Percentiles rank a stretch among this genome's conserved stretches.
Conservation (phyloP, 2,888 invertebrate species). For the Notodonta ziczac region DNA sequence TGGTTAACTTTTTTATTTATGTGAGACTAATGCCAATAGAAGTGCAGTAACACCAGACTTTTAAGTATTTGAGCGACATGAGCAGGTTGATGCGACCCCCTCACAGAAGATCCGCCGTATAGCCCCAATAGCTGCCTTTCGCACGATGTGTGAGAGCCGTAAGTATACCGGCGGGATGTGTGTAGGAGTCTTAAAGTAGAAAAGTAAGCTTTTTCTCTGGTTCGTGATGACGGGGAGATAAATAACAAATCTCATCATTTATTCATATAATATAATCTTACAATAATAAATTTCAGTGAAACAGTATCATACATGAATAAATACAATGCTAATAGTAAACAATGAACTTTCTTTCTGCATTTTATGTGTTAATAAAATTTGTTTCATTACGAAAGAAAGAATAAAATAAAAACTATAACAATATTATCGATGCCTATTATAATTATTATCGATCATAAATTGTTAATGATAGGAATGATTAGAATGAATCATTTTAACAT, state of each 20-base stretch:
- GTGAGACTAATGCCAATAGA: no score
- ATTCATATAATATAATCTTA: conserved; percentile 81
- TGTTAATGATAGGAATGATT: conserved; percentile 77
- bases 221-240: conserved; percentile 12
- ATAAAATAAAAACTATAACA: conserved; percentile 61
- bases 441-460: conserved; percentile 51
- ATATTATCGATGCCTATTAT: conserved; percentile 38
- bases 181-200: no score
- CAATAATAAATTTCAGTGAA: conserved; percentile 82
- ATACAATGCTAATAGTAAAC: conserved; percentile 82
- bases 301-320: conserved; percentile 84
- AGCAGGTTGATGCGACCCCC: no score
- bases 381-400: conserved; percentile 61
- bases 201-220: no score
- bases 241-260: conserved; percentile 54
- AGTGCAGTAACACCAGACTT: no score
- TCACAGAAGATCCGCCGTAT: no score
- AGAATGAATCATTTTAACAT: conserved; percentile 66
- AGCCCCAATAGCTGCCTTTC: no score
- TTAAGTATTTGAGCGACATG: no score
- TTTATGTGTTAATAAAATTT: conserved; percentile 65
- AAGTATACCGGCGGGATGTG: no score
- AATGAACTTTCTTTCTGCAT: conserved; percentile 66
- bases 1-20: no score
- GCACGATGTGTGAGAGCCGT: no score